A percentile compares a stretch with the other conserved stretches of the same genome.
Conservation (phyloP, 2,888 invertebrate species). For the Drosophila lacicola region DNA sequence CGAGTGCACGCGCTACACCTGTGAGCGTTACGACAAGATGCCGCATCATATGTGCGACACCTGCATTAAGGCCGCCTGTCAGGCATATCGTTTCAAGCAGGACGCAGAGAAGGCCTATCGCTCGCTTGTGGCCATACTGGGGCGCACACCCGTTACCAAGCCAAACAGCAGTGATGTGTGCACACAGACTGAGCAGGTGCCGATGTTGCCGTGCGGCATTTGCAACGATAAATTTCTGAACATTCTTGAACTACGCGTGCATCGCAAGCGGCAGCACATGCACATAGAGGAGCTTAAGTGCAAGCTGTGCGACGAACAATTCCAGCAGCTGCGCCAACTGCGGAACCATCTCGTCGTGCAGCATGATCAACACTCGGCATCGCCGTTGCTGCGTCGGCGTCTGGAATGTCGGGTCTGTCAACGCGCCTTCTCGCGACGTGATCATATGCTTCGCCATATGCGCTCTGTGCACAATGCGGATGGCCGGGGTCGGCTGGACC, state of each 20-base stretch:
- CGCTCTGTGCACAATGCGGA: conserved; percentile 82
- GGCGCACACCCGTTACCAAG: conserved; percentile 45
- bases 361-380: conserved; percentile 61
- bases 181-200: conserved; percentile 82
- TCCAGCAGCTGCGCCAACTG: conserved; percentile 84
- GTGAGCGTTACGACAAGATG: conserved; percentile 84
- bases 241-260: conserved; percentile 71
- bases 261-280: conserved; percentile 69
- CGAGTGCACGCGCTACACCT: conserved; percentile 82
- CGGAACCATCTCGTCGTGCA: conserved; percentile 83
- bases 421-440: conserved; percentile 85
- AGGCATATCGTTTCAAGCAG: conserved; percentile 82
- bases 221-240: conserved; percentile 81
- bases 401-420: conserved; percentile 84
- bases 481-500: conserved; percentile 2
- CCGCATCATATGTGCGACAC: conserved; percentile 83
- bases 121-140: conserved; percentile 72
- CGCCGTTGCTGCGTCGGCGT: conserved; percentile 39
- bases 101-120: conserved; percentile 83
- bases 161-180: conserved; percentile 48
- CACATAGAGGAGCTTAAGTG: conserved; percentile 76
- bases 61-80: conserved; percentile 79
- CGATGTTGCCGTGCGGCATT: conserved; percentile 81
- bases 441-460: conserved; percentile 86
- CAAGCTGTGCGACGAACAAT: conserved; percentile 85